Conservation (phyloP, 2,113 vertebrate species). For the Himantopus leucocephalus region DNA sequence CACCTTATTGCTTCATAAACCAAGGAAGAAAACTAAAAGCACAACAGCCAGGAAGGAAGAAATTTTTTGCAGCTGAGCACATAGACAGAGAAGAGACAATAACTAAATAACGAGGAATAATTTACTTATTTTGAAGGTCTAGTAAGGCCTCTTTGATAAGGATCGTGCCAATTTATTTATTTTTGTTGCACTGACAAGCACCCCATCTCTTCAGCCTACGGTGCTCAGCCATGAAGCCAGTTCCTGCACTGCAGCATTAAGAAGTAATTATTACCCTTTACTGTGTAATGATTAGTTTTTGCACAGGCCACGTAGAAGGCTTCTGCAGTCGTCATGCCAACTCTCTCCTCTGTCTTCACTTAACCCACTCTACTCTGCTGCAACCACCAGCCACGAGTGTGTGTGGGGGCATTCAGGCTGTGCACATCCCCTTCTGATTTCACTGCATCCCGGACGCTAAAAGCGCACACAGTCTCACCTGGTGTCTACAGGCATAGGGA, state of each 20-base stretch:
- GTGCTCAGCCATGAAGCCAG: not conserved
- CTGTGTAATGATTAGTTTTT: not conserved
- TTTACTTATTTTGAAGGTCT: not conserved
- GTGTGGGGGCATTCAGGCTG: no score
- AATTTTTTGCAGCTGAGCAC: not conserved
- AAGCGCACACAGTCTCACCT: accelerated
- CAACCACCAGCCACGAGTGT: accelerated
- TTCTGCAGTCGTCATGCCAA: not conserved
- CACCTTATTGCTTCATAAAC: not conserved
- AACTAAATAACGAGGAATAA: not conserved
- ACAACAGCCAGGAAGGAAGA: not conserved
- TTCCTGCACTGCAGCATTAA: not conserved
- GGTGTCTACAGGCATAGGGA: not conserved
- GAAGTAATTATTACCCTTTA: not conserved
- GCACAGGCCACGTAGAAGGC: not conserved
- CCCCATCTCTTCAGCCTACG: not conserved
- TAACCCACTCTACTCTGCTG: not conserved
- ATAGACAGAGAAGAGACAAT: not conserved
- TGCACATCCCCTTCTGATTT: not conserved
- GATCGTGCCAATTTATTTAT: not conserved
- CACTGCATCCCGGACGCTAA: not conserved
- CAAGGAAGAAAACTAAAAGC: not conserved
- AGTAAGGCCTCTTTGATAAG: not conserved
- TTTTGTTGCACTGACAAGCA: not conserved
- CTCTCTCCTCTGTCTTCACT: not conserved